Evolutionary conservation across 1,140 invertebrate species (phyloP).

Genomic region (Rhyacophila brunnea): DNA sequence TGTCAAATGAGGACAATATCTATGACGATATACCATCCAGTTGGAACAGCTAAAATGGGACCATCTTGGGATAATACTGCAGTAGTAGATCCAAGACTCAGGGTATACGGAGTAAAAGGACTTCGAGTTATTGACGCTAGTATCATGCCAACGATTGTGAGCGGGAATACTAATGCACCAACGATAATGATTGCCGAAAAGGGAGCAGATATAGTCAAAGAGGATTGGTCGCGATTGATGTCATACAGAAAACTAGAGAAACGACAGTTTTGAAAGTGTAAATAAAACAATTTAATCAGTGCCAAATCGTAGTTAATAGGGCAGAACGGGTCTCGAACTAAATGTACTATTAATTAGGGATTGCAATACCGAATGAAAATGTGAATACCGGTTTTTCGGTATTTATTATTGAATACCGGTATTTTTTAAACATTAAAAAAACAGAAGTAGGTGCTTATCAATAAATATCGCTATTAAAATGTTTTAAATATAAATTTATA

Average conservation of each 20-base stretch:
- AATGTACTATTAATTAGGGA: no score
- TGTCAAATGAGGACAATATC: slow-evolving; percentile 81
- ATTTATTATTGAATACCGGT: no score
- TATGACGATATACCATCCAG: slow-evolving; percentile 85
- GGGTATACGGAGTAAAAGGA: slow-evolving; percentile 73
- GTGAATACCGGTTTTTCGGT: no score
- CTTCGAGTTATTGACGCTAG: slow-evolving; percentile 84
- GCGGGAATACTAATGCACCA: slow-evolving; percentile 83
- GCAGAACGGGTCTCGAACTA: not conserved
- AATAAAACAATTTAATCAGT: not conserved
- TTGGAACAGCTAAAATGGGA: slow-evolving; percentile 84
- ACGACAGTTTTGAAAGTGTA: not conserved
- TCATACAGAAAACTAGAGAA: slow-evolving; percentile 1
- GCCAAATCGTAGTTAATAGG: not conserved
- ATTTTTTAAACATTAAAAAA: no score
- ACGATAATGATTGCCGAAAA: slow-evolving; percentile 87
- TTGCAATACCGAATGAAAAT: no score
- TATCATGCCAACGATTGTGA: slow-evolving; percentile 83
- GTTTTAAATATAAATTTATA: no score
- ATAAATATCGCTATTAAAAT: no score
- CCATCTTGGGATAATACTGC: slow-evolving; percentile 69
- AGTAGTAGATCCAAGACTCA: slow-evolving; percentile 78
- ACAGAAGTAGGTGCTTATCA: no score
- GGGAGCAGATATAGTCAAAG: slow-evolving; percentile 78
- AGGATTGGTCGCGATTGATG: slow-evolving; percentile 59